phyloP scores from a whole-genome alignment of 2,797 vertebrate genomes.

The Prionace glauca region DNA sequence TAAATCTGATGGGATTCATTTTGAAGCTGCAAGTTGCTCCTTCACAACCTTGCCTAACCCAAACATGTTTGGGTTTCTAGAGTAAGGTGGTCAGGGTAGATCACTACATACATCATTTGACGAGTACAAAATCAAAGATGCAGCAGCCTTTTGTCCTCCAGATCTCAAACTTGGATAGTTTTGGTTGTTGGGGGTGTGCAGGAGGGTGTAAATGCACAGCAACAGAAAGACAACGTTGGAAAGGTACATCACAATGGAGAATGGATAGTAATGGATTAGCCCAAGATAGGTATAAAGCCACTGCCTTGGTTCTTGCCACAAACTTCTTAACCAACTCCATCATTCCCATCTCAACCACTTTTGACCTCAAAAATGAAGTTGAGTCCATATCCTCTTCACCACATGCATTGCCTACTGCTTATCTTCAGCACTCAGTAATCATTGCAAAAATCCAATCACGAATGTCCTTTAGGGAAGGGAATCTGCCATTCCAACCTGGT shows the following conservation, averaged over 20 bases:
- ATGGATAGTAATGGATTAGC: too few species aligned
- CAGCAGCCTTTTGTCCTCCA: neutral
- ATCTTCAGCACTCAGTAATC: too few species aligned
- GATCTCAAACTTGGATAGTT: neutral
- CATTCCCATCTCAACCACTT: too few species aligned
- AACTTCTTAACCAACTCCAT: too few species aligned
- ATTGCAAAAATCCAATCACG: too few species aligned
- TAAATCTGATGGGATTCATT: too few species aligned
- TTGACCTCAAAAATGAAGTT: neutral
- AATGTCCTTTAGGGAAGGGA: too few species aligned
- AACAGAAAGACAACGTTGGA: neutral
- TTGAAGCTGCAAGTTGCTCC: too few species aligned
- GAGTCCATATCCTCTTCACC: neutral
- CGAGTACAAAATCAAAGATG: neutral
- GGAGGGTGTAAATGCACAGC: neutral
- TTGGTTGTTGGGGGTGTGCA: too few species aligned
- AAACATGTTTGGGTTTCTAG: neutral
- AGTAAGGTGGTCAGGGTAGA: neutral
- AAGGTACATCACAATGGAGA: neutral
- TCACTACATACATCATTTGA: neutral
- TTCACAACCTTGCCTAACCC: neutral
- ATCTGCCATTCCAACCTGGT: too few species aligned
- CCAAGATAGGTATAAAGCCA: neutral
- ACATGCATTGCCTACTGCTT: neutral
- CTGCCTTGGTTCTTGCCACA: neutral